Evolutionary conservation across 2,113 vertebrate genomes (phyloP).

Genomic region (Oostethus manadensis): DNA sequence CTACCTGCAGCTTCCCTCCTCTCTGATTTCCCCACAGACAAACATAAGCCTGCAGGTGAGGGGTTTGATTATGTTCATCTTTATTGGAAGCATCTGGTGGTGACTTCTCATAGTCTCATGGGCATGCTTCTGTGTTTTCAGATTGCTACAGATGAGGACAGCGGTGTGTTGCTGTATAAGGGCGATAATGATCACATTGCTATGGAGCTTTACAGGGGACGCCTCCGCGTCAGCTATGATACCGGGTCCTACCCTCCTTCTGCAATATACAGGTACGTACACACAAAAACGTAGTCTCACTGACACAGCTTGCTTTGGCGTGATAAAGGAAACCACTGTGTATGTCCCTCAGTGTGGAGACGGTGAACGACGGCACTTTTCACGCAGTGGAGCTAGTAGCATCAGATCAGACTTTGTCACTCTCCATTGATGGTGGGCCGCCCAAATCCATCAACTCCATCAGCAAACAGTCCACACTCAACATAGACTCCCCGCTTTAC

Average conservation of each 20-base stretch:
- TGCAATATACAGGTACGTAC: slow-evolving; percentile 91
- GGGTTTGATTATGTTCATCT: too few species aligned
- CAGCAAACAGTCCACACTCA: slow-evolving; percentile 87
- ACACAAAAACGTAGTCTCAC: neutral
- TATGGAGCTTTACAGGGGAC: slow-evolving; percentile 89
- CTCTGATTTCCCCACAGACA: slow-evolving; percentile 79
- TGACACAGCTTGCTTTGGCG: neutral
- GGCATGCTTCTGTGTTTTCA: slow-evolving; percentile 48
- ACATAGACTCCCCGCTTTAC: slow-evolving; percentile 87
- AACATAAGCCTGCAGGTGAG: slow-evolving; percentile 95
- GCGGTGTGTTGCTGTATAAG: slow-evolving; percentile 91
- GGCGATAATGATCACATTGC: slow-evolving; percentile 90
- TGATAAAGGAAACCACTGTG: slow-evolving; percentile 18
- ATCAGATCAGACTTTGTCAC: slow-evolving; percentile 86
- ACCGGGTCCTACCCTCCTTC: slow-evolving; percentile 88
- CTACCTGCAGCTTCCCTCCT: slow-evolving; percentile 88
- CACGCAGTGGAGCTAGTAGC: slow-evolving; percentile 91
- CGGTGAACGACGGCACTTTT: slow-evolving; percentile 95
- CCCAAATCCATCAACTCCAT: slow-evolving; percentile 92
- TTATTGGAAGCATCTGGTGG: too few species aligned
- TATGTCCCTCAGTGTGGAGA: slow-evolving; percentile 81
- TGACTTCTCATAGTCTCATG: neutral
- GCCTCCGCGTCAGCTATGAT: slow-evolving; percentile 94
- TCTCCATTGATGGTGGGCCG: slow-evolving; percentile 89
- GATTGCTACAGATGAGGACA: slow-evolving; percentile 97